Evolutionary conservation across 2,113 vertebrate species (phyloP).

Genomic region (Mormoops blainvillei): DNA sequence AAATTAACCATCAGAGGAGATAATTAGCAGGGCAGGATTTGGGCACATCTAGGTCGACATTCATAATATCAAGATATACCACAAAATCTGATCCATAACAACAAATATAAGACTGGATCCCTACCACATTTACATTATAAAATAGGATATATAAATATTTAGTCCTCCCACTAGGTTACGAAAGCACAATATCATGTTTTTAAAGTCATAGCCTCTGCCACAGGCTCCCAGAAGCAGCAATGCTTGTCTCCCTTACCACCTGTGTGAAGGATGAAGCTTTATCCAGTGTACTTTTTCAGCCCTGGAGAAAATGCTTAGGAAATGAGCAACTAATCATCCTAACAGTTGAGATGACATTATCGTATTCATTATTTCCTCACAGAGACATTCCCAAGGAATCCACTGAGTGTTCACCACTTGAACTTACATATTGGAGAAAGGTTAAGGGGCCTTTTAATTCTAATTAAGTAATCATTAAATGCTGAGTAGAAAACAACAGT

Average conservation of each 20-base stretch:
- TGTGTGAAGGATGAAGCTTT: not conserved
- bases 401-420: not conserved
- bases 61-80: not conserved
- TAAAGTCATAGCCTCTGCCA: not conserved
- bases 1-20: not conserved
- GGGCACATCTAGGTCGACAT: not conserved
- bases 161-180: not conserved
- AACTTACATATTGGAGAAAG: constrained; percentile 32
- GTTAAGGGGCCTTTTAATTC: constrained; percentile 46
- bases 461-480: constrained; percentile 62
- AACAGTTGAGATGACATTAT: constrained; percentile 8
- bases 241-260: not conserved
- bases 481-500: constrained; percentile 31
- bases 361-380: constrained; percentile 29
- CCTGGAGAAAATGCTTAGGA: not conserved
- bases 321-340: constrained; percentile 40
- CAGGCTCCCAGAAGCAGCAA: not conserved
- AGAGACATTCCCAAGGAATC: constrained; percentile 23
- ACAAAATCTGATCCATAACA: not conserved
- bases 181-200: not conserved
- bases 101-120: not conserved
- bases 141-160: not conserved
- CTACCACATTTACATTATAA: not conserved
- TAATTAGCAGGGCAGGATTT: not conserved
- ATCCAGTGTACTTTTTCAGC: not conserved